These are phyloP conservation scores for Colinus virginianus DNA, from an alignment of 2,113 vertebrate species.

Conservation along the genomic window DNA sequence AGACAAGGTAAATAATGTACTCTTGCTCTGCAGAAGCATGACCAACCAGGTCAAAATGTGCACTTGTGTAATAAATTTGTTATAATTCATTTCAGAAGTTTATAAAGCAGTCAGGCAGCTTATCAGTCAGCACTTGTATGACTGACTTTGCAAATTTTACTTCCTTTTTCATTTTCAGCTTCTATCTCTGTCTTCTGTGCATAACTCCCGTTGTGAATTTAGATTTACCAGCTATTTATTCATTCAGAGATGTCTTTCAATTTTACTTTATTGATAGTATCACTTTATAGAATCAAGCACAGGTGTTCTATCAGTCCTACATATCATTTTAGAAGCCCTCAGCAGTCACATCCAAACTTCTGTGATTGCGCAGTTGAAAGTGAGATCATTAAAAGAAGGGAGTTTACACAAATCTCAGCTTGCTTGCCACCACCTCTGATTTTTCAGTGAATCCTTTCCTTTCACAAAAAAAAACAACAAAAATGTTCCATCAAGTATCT, in stretches of 20 bases:
- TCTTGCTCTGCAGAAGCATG: neutral
- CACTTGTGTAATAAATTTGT: neutral
- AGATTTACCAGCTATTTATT: neutral
- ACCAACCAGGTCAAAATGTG: neutral
- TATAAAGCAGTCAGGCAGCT: neutral
- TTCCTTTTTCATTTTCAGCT: neutral
- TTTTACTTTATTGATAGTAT: neutral
- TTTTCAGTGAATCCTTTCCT: neutral
- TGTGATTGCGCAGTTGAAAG: neutral
- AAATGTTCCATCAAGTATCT: neutral
- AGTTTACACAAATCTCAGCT: neutral
- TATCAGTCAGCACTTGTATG: neutral
- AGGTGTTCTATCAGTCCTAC: neutral
- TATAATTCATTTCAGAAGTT: neutral
- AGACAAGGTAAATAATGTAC: neutral
- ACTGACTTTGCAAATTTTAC: neutral
- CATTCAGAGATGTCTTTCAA: neutral
- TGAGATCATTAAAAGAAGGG: neutral
- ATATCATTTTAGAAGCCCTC: neutral
- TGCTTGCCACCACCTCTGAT: rapidly evolving
- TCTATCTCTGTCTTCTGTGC: neutral
- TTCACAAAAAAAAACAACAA: neutral
- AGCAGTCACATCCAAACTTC: neutral
- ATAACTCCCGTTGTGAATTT: neutral
- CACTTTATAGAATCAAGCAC: neutral